Conservation (phyloP, 2,888 invertebrate genomes). For the Imbricaverruca yamaguchii region DNA sequence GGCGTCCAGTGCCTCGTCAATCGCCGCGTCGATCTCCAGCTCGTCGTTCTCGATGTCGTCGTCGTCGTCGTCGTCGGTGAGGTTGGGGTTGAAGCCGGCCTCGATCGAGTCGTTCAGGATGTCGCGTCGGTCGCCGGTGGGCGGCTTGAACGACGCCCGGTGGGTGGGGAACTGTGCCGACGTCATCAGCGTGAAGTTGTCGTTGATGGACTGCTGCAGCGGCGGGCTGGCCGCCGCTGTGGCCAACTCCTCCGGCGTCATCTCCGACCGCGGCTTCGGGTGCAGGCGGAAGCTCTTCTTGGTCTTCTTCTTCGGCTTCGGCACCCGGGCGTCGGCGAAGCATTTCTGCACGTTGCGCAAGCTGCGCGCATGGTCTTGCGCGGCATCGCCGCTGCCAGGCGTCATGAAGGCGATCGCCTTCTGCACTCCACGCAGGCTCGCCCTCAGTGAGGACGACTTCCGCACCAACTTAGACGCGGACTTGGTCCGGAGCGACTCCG, state of each 20-base stretch:
- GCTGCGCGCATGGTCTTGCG: not conserved
- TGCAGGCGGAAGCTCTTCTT: slow-evolving; percentile 4
- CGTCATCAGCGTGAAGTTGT: not conserved
- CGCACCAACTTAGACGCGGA: not conserved
- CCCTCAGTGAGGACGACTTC: not conserved
- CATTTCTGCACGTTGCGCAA: slow-evolving; percentile 1
- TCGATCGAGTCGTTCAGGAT: slow-evolving; percentile 16
- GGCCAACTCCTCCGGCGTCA: slow-evolving; percentile 3
- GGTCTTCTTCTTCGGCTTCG: not conserved
- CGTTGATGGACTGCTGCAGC: slow-evolving; percentile 10
- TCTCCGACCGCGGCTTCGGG: not conserved
- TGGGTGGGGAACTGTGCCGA: not conserved
- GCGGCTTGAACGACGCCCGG: not conserved
- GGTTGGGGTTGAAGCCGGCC: not conserved
- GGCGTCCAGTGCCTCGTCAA: not conserved
- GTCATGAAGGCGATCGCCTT: not conserved
- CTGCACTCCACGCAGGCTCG: not conserved
- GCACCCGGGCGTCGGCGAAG: not conserved
- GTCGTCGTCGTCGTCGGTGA: not conserved
- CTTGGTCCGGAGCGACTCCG: not conserved
- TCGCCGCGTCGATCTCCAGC: slow-evolving; percentile 12
- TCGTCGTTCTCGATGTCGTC: slow-evolving; percentile 10
- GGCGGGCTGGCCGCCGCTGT: not conserved
- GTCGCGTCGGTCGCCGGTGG: not conserved
- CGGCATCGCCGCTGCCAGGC: not conserved